These are phyloP conservation scores for Zeus faber DNA, from an alignment of 2,113 vertebrate genomes.

Conservation along the genomic window DNA sequence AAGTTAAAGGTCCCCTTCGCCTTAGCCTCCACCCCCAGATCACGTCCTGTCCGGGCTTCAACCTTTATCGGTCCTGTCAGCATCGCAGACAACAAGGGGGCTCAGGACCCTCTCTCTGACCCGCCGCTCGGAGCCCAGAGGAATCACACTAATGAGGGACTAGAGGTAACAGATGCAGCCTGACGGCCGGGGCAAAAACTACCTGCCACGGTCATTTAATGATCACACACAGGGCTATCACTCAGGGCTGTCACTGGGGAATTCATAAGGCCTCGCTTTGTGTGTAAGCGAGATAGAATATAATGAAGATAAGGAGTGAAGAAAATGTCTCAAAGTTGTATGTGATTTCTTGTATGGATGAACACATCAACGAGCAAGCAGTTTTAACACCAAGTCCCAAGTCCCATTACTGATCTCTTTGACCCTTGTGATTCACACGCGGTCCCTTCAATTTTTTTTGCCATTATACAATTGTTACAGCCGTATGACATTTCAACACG, in stretches of 20 bases:
- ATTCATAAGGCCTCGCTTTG: too few species aligned
- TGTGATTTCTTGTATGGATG: too few species aligned
- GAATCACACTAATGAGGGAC: conserved; percentile 66
- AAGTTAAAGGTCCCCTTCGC: conserved; percentile 10
- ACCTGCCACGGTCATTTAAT: conserved; percentile 68
- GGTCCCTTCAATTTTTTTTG: conserved; percentile 18
- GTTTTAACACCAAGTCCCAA: too few species aligned
- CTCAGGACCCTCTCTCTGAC: conserved; percentile 57
- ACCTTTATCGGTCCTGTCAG: conserved; percentile 66
- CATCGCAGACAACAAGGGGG: conserved; percentile 55
- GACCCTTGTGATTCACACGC: too few species aligned
- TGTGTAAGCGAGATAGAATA: too few species aligned
- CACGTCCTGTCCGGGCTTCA: conserved; percentile 47
- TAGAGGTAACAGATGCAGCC: conserved; percentile 68
- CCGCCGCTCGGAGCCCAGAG: conserved; percentile 53
- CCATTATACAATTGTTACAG: not conserved
- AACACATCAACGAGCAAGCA: too few species aligned
- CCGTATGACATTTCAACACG: conserved; percentile 1
- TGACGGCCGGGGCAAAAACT: conserved; percentile 58
- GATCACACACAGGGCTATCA: conserved; percentile 47
- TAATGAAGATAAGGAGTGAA: too few species aligned
- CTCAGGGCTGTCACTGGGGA: too few species aligned
- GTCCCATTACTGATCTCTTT: too few species aligned
- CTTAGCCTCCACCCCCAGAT: conserved; percentile 22
- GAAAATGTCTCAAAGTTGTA: too few species aligned